Percentiles rank a stretch among this genome's conserved stretches.
These are phyloP conservation scores for Spicauda simplicius DNA, from an alignment of 2,888 invertebrate genomes.

Conservation along the genomic window DNA sequence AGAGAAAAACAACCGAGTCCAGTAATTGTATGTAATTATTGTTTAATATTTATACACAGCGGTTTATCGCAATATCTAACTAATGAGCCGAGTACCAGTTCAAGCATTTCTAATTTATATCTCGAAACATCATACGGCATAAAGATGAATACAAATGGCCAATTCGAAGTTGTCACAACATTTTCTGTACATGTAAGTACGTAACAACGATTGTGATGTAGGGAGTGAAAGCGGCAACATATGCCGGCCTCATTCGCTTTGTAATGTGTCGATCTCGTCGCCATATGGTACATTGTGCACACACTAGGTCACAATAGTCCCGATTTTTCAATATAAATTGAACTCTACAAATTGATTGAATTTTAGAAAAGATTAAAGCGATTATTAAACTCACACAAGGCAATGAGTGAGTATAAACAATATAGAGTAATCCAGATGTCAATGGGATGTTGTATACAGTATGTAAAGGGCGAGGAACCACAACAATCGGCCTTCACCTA, in stretches of 20 bases:
- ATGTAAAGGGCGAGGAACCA: slow-evolving; percentile 66
- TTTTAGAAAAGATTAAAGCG: neutral
- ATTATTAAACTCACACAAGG: neutral
- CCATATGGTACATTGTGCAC: slow-evolving; percentile 71
- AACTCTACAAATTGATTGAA: neutral
- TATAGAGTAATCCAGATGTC: slow-evolving; percentile 40
- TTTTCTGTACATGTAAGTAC: slow-evolving; percentile 47
- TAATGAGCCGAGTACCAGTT: slow-evolving; percentile 6
- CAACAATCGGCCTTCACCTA: slow-evolving; percentile 77
- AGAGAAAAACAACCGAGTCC: slow-evolving; percentile 12
- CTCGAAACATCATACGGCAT: slow-evolving; percentile 23
- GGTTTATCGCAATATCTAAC: neutral
- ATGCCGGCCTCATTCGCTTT: slow-evolving; percentile 80
- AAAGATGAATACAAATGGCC: slow-evolving; percentile 33
- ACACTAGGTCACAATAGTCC: slow-evolving; percentile 49
- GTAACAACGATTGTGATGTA: slow-evolving; percentile 72
- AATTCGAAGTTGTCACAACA: slow-evolving; percentile 34
- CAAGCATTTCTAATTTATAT: slow-evolving; percentile 7
- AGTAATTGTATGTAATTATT: slow-evolving; percentile 11
- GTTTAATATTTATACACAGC: slow-evolving; percentile 4
- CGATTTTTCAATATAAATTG: slow-evolving; percentile 21
- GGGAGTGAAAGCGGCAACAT: slow-evolving; percentile 82
- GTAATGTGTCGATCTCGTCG: slow-evolving; percentile 74
- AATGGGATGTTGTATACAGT: slow-evolving; percentile 53
- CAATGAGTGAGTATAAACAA: neutral